Base-by-base conservation (phyloP, 2,113 vertebrate genomes). In the Megalops atlanticus region DNA sequence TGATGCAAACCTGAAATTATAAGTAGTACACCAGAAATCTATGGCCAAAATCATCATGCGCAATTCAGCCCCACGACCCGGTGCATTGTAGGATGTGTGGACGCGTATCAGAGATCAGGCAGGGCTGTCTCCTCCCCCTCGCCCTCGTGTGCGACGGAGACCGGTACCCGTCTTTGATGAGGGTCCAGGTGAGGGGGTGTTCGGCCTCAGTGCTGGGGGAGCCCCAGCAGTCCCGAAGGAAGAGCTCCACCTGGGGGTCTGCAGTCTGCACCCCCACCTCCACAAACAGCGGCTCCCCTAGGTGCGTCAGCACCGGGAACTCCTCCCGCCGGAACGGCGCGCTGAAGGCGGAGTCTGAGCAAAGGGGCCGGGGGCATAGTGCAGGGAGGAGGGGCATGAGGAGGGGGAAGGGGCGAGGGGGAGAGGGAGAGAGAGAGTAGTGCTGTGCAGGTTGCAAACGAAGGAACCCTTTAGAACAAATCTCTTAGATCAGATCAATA, bases 131-230 rank as follows among this genome's bases (percentile, higher is more conserved):
- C n/a, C n/a, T n/a, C n/a, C n/a, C n/a, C n/a, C n/a, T n/a, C n/a
- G n/a, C n/a, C n/a, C n/a, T n/a, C n/a, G n/a, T n/a, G n/a, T n/a
- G 11, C 12, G 2, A 27, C 36, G 21, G 39, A 52, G 69, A 52
- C 38, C 73, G 52, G 36, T 77, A 81, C 80, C 80, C 64, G 74
- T 81, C 80, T 47, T 81, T 76, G 54, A 81, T 77, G 27, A 81
- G 31, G 73, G 74, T 41, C 80, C 80, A 81, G n/a, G 39, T 76
- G 74, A 76, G 39, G 54, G 27, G 5, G 41, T 68, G 36, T n/a
- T 18, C 40, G 11, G 80, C 40, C 6, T 81, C 72, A 41, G 74
- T 16, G 5, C 52, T 68, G 21, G 52, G 74, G 11, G 74, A 76
- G 0, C 74, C 80, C 80, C 80, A 81, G 64, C 80, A 81, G 74